Base-by-base conservation (phyloP, 2,113 vertebrate genomes). In the Gobiocypris rarus region DNA sequence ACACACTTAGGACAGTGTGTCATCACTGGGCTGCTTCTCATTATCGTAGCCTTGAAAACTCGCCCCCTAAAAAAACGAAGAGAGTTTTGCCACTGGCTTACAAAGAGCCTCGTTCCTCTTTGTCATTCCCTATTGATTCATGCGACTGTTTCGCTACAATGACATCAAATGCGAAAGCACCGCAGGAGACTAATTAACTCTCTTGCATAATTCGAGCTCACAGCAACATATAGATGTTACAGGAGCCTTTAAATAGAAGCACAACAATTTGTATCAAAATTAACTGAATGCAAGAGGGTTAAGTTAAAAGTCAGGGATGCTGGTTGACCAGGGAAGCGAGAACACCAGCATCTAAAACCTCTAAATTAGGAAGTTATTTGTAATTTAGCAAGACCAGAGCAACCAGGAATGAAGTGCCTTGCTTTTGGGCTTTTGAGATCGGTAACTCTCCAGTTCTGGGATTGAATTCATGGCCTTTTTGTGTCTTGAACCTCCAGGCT, bases 1-100 rank as follows among this genome's bases (percentile, higher is more conserved):
- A 70, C 76, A 78, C 63, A 73, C 59, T 74, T 48, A 75, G 84
- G 89, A 88, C 88, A 89, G 88, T 80, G 78, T 82, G 88, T 87
- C 88, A 87, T 76, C 85, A 89, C 90, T 52, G 28, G 28, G 58
- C 73, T 71, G 82, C 67, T 26, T 76, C 70, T 84, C 59, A 61
- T 83, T 83, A 87, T 41, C 41, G 9, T 22, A 61, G 73, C 75
- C 85, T 83, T 52, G 22, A 83, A 54, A 85, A 71, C n/a, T 50
- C 22, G 5, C 13, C 19, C 15, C 26, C 58, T 5, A 45, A 76
- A 83, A 65, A 73, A 31, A 24, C 34, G 26, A 45, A 56, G 38
- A 63, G 26, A 56, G 58, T 69, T 52, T 71, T 63, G 61, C 73
- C 48, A 61, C 59, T 79, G 71, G 59, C 76, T 58, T 59, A 86